Percentiles rank a stretch among this genome's conserved stretches.
These are phyloP conservation scores for Mus spicilegus DNA, from an alignment of 2,113 vertebrate genomes.

Conservation along the genomic window DNA sequence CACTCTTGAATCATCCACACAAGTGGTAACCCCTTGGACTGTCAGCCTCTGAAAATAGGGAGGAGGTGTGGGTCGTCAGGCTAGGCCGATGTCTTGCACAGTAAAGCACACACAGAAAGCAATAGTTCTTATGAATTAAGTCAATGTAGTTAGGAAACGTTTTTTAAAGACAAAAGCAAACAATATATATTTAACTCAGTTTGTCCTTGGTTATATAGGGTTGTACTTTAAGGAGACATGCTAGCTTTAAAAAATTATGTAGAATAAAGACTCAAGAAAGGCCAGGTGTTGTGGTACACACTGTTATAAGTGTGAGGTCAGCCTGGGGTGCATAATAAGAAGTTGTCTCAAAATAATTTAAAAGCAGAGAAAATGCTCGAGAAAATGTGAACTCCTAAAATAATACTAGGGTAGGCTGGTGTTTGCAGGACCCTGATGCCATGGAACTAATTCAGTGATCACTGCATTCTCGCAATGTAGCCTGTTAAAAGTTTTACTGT, in stretches of 20 bases:
- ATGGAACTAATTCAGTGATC: not conserved
- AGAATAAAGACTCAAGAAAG: not conserved
- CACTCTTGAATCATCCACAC: not conserved
- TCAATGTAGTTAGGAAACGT: not conserved
- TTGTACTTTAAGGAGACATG: not conserved
- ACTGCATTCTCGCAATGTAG: not conserved
- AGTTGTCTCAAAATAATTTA: not conserved
- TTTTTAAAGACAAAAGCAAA: not conserved
- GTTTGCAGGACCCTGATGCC: not conserved
- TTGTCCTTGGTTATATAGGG: not conserved
- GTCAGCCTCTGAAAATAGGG: not conserved
- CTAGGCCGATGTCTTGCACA: not conserved
- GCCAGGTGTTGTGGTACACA: not conserved
- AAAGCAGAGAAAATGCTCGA: not conserved
- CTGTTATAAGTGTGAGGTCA: not conserved
- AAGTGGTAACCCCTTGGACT: not conserved
- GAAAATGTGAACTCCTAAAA: not conserved
- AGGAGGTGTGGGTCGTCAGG: not conserved
- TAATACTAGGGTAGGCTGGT: not conserved
- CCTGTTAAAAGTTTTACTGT: not conserved
- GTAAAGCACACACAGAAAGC: not conserved
- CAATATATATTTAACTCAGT: not conserved
- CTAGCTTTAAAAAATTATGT: not conserved
- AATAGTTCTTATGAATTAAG: not conserved
- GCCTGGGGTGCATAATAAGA: not conserved